Evolutionary conservation across 2,888 invertebrate genomes (phyloP), one percentile per base, ranked within the genome.

Genomic region (Mesorhabditis spiculigera): DNA sequence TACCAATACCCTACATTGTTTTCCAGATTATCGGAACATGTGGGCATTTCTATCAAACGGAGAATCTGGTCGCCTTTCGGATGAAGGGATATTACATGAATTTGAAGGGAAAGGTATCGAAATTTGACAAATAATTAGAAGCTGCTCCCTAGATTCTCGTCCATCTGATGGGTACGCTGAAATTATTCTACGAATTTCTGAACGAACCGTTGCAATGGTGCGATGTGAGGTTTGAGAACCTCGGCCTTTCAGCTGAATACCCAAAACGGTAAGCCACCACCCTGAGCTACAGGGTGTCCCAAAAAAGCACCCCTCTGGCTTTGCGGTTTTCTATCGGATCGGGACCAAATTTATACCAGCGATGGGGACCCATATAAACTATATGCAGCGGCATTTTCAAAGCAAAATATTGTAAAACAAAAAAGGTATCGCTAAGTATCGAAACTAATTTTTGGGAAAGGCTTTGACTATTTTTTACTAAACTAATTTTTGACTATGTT

Each of bases 131-230:
- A 50, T 8, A 13, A 13, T 13, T 8, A 50, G 2, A 50, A 13
- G 13, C 10, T 2, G 50, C 8, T 8, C 2, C n/a, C 58, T n/a
- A 50, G 58, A 85, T 87, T 4, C 73, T 88, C 5, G 81, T 86
- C 28, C 82, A 84, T 45, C 78, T 88, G 65, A 86, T 87, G 76
- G 85, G 85, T 10, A 86, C 87, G 45, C 77, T 86, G 65, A 86
- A 86, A 62, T 70, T 86, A 64, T 77, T 86, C 67, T 81, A 86
- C 73, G 86, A 86, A 72, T 86, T 86, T 71, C 74, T 86, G n/a
- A 85, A 86, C 73, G 86, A 87, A 71, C 86, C 86, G 3, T 78
- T 88, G 0, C 87, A 88, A 76, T 84, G 88, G 79, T 88, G 88
- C 80, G 88, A 88, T 81, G 86, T 88, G 4, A 87, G 87, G 73